Conservation (phyloP, 2,113 vertebrate genomes). For the Phrynosoma platyrhinos region DNA sequence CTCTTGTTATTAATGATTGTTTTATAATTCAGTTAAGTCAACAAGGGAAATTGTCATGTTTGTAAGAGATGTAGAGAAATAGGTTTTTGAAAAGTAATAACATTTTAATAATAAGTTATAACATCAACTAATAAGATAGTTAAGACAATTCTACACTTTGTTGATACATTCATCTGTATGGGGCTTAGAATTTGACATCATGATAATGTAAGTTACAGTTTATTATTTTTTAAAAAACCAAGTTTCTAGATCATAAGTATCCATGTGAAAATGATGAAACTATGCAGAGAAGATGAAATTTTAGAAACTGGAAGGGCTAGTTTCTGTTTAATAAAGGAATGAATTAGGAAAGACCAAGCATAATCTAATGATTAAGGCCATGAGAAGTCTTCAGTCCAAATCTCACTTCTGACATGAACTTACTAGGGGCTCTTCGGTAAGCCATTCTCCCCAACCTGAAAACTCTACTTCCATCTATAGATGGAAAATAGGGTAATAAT, state of each 20-base stretch:
- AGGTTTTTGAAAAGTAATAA: neutral
- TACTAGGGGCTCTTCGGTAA: no score
- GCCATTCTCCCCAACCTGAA: no score
- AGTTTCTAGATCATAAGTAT: neutral
- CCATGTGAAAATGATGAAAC: neutral
- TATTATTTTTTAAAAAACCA: neutral
- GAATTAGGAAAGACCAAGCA: neutral
- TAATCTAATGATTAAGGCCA: neutral
- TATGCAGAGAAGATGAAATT: neutral
- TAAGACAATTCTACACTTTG: no score
- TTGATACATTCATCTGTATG: no score
- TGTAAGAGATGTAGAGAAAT: neutral
- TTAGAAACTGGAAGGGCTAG: neutral
- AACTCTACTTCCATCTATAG: no score
- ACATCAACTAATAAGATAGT: no score
- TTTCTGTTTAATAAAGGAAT: neutral
- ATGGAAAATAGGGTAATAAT: neutral
- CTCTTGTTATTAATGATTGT: neutral
- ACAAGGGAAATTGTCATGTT: neutral
- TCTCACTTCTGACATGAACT: neutral
- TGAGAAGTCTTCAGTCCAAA: neutral
- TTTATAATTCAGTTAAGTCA: neutral
- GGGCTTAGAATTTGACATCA: neutral
- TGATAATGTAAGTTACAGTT: neutral
- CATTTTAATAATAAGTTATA: no score